Base-by-base conservation (phyloP, 92 coral and sea anemone species). In the Palythoa grandis region DNA sequence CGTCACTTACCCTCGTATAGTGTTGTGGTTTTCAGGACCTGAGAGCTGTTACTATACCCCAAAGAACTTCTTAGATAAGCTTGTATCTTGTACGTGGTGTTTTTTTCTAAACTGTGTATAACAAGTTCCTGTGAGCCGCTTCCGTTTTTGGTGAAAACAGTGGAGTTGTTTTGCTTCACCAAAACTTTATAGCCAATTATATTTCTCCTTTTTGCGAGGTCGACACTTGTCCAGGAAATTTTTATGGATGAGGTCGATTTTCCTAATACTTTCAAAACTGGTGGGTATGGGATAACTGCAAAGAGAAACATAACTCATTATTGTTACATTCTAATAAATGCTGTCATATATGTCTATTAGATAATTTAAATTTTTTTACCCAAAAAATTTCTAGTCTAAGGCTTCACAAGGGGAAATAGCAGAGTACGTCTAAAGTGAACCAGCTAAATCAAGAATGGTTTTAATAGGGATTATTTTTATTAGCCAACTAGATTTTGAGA, bases 161-260 rank as follows among this genome's bases (percentile, higher is more conserved):
- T 69, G 2, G 43, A 69, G 17, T 35, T 69, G 2, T 29, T 69
- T 15, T 35, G 14, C 74, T 15, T 69, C 4, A 69, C 48, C 43
- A 24, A 8, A 24, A 69, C 74, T 35, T 69, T 29, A 38, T 69
- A 69, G 7, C 74, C 74, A 12, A 7, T 69, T 5, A 69, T 69
- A 10, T 35, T 43, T 35, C 74, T 69, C 3, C 74, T 16, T 23
- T 69, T 69, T 5, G 11, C 74, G 10, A 69, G 35, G 16, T 69
- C 74, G 15, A 69, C 25, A 69, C 74, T 69, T 69, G 74, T 69
- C 74, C 74, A 69, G 12, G 74, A 69, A 2, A 69, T 69, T 17
- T 24, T 69, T 69, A 69, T 24, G 43, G 74, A 69, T 5, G 74
- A 69, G 15, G 47, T 69, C 2, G 74, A 69, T 69, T 69, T 69